Percentiles rank a stretch among this genome's conserved stretches.
Evolutionary conservation across 2,797 vertebrate species (phyloP).

Genomic region (Sorex maritimensis): DNA sequence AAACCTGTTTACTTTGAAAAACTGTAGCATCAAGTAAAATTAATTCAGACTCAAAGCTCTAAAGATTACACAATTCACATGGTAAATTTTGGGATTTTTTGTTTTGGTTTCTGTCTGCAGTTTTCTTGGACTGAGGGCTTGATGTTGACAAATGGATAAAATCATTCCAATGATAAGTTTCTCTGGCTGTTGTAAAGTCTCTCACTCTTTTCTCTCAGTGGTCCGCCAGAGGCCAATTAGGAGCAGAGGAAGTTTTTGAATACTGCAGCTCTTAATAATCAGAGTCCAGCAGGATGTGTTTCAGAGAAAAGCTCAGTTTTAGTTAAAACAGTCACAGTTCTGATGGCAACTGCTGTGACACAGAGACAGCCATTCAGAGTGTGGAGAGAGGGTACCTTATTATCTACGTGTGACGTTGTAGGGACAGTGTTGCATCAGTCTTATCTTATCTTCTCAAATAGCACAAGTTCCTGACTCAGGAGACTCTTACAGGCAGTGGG

Average conservation of each 20-base stretch:
- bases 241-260: slow-evolving; percentile 16
- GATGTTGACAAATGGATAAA: background rate
- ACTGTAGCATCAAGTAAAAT: slow-evolving; percentile 28
- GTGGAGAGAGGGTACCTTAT: background rate
- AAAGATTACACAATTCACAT: slow-evolving; percentile 36
- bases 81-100: background rate
- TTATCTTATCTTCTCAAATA: slow-evolving; percentile 24
- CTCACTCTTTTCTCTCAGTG: background rate
- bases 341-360: background rate
- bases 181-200: background rate
- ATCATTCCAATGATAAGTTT: background rate
- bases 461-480: background rate
- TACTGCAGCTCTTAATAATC: background rate
- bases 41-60: slow-evolving; percentile 57
- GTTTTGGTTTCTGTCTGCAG: background rate
- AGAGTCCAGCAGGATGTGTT: background rate
- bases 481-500: background rate
- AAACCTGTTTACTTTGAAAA: slow-evolving; percentile 56
- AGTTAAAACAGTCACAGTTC: slow-evolving; percentile 34
- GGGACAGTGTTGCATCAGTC: background rate
- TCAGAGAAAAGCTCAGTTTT: slow-evolving; percentile 6
- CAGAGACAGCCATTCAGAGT: background rate
- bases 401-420: background rate
- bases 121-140: slow-evolving; percentile 30
- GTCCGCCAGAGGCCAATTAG: background rate